Percentiles rank a stretch among this genome's conserved stretches.
phyloP scores from a whole-genome alignment of 2,113 vertebrate genomes.

The Phaethornis superciliosus region DNA sequence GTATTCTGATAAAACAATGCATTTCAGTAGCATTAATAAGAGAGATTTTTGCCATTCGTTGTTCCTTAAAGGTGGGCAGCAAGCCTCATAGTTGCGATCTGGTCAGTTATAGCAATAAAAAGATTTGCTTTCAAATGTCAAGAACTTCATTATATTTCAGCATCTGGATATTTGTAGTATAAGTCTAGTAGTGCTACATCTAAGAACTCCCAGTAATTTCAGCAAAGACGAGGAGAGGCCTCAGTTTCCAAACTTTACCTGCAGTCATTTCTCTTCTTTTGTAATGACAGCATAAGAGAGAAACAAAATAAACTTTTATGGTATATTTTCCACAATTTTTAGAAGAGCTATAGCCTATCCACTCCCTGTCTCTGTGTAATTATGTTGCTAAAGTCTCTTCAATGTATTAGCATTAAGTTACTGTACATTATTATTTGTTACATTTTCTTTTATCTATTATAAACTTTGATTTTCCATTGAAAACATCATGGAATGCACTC shows the following conservation, averaged over 20 bases:
- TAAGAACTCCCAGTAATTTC: background rate
- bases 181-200: background rate
- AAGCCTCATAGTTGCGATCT: background rate
- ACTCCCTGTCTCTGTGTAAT: background rate
- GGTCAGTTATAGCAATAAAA: background rate
- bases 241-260: background rate
- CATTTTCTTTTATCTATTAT: background rate
- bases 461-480: background rate
- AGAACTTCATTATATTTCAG: background rate
- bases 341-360: background rate
- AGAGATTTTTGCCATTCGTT: background rate
- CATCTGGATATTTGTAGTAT: background rate
- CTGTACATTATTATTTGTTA: background rate
- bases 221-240: background rate
- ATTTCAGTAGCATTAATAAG: background rate
- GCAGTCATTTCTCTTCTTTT: background rate
- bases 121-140: background rate
- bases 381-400: background rate
- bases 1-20: background rate
- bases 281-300: background rate
- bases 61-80: background rate
- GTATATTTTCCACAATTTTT: background rate
- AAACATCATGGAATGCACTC: background rate
- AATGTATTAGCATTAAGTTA: background rate
- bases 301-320: background rate